Conservation (phyloP, 2,888 invertebrate species). For the Mactromeris polynyma region DNA sequence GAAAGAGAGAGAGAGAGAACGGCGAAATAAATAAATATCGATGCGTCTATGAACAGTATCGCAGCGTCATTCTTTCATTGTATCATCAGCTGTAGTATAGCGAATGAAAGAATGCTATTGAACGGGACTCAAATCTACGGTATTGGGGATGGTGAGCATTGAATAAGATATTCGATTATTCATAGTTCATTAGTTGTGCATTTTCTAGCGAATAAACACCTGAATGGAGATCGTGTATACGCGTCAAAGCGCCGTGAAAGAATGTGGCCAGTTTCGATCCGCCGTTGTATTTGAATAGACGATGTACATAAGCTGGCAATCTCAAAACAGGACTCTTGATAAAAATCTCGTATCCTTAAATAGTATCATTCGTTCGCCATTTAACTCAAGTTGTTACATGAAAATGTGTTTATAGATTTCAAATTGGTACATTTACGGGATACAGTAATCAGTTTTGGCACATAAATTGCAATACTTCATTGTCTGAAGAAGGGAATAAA, state of each 20-base stretch:
- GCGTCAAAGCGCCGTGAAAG: background rate
- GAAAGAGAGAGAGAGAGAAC: background rate
- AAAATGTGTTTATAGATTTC: no score
- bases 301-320: background rate
- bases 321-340: no score
- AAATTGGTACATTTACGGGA: no score
- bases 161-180: conserved; percentile 5
- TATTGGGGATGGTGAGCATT: background rate
- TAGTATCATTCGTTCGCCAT: no score
- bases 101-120: background rate
- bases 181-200: background rate
- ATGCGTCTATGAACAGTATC: background rate
- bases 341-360: no score
- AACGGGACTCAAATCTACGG: background rate
- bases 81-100: background rate
- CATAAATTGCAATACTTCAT: background rate
- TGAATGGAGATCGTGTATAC: background rate
- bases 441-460: no score
- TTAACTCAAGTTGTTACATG: no score
- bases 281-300: background rate
- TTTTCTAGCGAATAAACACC: conserved; percentile 1
- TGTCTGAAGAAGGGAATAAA: background rate
- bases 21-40: background rate
- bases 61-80: background rate
- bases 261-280: background rate